Conservation (phyloP, 92 coral and sea anemone species). For the Porites rus region DNA sequence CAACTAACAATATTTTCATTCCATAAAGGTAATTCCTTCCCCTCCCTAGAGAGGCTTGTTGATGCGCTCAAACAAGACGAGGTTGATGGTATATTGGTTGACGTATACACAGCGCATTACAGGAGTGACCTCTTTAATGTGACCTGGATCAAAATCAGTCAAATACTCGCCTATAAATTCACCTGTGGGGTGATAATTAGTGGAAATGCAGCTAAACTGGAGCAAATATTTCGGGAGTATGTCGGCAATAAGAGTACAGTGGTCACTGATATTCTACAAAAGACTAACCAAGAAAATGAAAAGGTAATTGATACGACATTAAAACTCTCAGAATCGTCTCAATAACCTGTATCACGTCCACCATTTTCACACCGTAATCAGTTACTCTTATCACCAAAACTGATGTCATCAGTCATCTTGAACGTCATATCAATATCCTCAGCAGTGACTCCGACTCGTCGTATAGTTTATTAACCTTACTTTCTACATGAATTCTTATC, state of each 20-base stretch:
- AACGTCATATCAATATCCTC: too few relatives aligned
- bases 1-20: not conserved
- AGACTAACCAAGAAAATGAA: slow-evolving; percentile 46
- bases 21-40: slow-evolving; percentile 56
- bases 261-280: slow-evolving; percentile 57
- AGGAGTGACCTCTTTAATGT: slow-evolving; percentile 73
- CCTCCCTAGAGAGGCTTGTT: slow-evolving; percentile 59
- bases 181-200: slow-evolving; percentile 72
- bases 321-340: not conserved
- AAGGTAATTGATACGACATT: slow-evolving; percentile 20
- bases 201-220: slow-evolving; percentile 68
- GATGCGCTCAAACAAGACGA: slow-evolving; percentile 55
- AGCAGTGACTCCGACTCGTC: too few relatives aligned
- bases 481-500: too few relatives aligned
- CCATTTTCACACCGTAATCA: too few relatives aligned
- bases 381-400: too few relatives aligned
- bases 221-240: slow-evolving; percentile 60
- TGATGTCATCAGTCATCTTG: too few relatives aligned
- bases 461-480: too few relatives aligned
- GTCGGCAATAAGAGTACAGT: slow-evolving; percentile 36
- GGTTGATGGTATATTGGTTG: slow-evolving; percentile 81
- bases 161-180: slow-evolving; percentile 59
- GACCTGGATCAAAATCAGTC: slow-evolving; percentile 68
- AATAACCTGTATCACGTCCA: too few relatives aligned
- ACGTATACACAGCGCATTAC: slow-evolving; percentile 77